These are phyloP conservation scores for Cecropterus lyciades DNA, from an alignment of 1,140 invertebrate species.

Conservation along the genomic window DNA sequence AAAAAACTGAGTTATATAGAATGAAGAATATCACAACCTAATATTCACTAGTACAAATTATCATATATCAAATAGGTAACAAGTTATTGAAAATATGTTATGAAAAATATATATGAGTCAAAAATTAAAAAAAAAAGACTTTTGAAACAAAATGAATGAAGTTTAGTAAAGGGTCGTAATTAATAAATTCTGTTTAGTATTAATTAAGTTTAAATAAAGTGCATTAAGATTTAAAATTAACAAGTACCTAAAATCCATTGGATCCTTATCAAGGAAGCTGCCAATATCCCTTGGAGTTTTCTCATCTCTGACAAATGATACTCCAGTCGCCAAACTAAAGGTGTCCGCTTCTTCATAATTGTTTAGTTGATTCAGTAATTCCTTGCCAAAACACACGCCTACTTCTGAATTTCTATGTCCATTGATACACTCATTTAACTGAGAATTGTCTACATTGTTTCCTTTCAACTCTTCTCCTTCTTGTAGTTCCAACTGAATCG, in stretches of 20 bases:
- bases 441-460: constrained; percentile 57
- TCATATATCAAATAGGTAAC: too few relatives aligned
- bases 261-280: constrained; percentile 88
- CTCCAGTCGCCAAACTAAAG: constrained; percentile 86
- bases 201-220: not conserved
- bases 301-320: constrained; percentile 85
- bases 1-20: too few relatives aligned
- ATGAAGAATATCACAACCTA: too few relatives aligned
- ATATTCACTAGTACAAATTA: too few relatives aligned
- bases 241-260: constrained; percentile 87
- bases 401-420: constrained; percentile 71
- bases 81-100: too few relatives aligned
- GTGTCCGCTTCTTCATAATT: constrained; percentile 87
- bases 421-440: constrained; percentile 83
- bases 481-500: constrained; percentile 64
- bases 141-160: too few relatives aligned
- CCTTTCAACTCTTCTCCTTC: constrained; percentile 66
- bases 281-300: constrained; percentile 82
- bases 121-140: too few relatives aligned
- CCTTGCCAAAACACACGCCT: constrained; percentile 87
- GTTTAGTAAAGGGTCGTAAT: too few relatives aligned
- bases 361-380: constrained; percentile 87
- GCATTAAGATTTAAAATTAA: not conserved
- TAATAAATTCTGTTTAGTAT: not conserved
- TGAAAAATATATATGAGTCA: too few relatives aligned